A percentile compares a stretch with the other conserved stretches of the same genome.
These are phyloP conservation scores for Papilio glaucus DNA, from an alignment of 1,140 invertebrate species.

Conservation along the genomic window DNA sequence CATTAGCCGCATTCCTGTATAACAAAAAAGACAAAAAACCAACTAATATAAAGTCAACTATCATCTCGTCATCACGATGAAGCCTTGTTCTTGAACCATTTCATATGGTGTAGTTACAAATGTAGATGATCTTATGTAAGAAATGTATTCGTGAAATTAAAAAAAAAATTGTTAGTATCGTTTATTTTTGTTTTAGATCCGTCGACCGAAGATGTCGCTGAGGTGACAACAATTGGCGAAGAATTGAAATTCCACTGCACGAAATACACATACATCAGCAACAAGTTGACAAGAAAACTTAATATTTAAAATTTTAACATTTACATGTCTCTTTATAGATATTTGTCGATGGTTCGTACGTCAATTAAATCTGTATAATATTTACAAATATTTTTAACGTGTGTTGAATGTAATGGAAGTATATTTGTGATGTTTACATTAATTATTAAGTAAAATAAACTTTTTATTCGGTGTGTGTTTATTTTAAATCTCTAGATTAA, in stretches of 20 bases:
- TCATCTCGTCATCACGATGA: too few species aligned
- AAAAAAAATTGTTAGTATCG: too few species aligned
- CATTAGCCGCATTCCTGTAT: too few species aligned
- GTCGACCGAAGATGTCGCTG: conserved; percentile 61
- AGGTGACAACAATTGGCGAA: conserved; percentile 64
- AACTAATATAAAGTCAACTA: too few species aligned
- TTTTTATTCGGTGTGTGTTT: not conserved
- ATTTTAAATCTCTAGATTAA: too few species aligned
- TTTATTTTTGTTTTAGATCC: conserved; percentile 60
- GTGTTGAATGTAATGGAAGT: too few species aligned
- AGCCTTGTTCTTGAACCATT: too few species aligned
- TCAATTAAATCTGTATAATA: not conserved
- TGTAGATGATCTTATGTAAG: too few species aligned
- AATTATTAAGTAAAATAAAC: not conserved
- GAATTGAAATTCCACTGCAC: conserved; percentile 68
- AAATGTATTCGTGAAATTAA: too few species aligned
- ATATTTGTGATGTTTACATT: conserved; percentile 11
- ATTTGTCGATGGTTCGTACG: not conserved
- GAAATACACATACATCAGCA: conserved; percentile 65
- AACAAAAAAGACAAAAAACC: too few species aligned
- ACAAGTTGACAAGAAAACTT: conserved; percentile 60
- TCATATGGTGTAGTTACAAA: too few species aligned
- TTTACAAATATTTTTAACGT: too few species aligned
- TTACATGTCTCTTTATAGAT: not conserved
- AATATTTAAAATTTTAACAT: conserved; percentile 40